Evolutionary conservation across 2,888 invertebrate genomes (phyloP).

Genomic region (Eurois occulta): DNA sequence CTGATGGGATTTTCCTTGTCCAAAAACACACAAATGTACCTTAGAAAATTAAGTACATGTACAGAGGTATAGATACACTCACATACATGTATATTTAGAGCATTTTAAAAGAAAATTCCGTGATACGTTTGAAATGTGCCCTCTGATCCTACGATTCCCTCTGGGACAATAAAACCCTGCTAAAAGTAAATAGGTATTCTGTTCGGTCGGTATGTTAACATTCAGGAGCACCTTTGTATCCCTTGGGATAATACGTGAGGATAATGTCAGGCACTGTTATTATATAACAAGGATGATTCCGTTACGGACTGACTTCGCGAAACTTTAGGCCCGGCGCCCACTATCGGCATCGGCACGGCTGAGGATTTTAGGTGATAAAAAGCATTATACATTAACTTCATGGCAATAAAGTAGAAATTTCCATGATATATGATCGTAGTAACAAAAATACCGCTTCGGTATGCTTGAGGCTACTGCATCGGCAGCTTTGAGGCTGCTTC

Average conservation of each 20-base stretch:
- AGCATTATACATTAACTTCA: too few relatives aligned
- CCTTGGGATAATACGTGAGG: slow-evolving; percentile 69
- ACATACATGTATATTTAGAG: slow-evolving; percentile 36
- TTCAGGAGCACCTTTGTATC: slow-evolving; percentile 68
- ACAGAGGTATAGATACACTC: not conserved
- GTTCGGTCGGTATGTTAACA: slow-evolving; percentile 69
- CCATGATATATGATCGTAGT: too few relatives aligned
- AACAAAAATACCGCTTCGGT: too few relatives aligned
- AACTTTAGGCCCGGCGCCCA: too few relatives aligned
- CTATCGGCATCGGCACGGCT: too few relatives aligned
- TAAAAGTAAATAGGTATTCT: slow-evolving; percentile 70
- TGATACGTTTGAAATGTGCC: slow-evolving; percentile 63
- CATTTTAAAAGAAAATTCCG: slow-evolving; percentile 61
- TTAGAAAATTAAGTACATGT: slow-evolving; percentile 1
- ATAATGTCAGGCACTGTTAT: slow-evolving; percentile 66
- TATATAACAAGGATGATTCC: slow-evolving; percentile 65
- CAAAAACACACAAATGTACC: slow-evolving; percentile 16
- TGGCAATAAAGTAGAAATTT: too few relatives aligned
- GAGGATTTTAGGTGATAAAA: too few relatives aligned
- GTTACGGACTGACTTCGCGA: slow-evolving; percentile 48
- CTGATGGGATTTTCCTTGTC: slow-evolving; percentile 32
- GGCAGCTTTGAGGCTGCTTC: too few relatives aligned
- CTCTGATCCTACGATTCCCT: slow-evolving; percentile 53
- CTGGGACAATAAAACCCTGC: slow-evolving; percentile 64
- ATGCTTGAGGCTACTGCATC: too few relatives aligned